phyloP scores from a whole-genome alignment of 37 sponge, comb jelly and placozoan genomes.

The Lycopodina hypogea region DNA sequence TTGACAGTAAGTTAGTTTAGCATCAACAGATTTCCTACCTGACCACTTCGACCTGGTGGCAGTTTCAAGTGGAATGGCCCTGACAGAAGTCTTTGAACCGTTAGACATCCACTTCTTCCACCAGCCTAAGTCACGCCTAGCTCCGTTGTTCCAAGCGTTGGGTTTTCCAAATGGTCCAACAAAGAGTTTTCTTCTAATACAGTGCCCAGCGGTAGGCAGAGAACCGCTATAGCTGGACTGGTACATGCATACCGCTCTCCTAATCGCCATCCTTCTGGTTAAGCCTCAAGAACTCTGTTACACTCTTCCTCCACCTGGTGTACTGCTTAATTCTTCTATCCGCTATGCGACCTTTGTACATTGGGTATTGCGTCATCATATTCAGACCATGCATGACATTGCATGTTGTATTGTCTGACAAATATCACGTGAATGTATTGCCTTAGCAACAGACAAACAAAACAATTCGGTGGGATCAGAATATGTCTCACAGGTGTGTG shows the following conservation, averaged over 20 bases:
- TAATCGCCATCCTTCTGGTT: constrained; percentile 2
- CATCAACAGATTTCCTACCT: no score
- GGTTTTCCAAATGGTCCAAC: neutral
- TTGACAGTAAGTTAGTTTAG: no score
- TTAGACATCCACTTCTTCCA: constrained; percentile 20
- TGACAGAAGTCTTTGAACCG: constrained; percentile 29
- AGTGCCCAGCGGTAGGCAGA: neutral
- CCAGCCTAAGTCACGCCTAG: neutral
- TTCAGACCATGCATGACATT: no score
- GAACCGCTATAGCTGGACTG: neutral
- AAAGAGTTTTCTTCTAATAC: neutral
- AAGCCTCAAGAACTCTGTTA: no score
- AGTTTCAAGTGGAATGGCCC: constrained; percentile 43
- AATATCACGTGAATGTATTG: no score
- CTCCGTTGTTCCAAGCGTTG: neutral
- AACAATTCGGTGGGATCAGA: no score
- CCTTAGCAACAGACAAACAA: no score
- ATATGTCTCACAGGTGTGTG: constrained; percentile 36
- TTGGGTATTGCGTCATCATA: no score
- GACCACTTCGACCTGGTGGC: constrained; percentile 3
- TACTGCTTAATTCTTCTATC: no score
- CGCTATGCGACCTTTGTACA: no score
- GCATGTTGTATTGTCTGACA: no score
- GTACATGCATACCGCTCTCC: constrained; percentile 4
- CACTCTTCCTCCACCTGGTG: no score